Evolutionary conservation across 2,888 invertebrate genomes (phyloP).

Genomic region (Chymomyza caudatula): DNA sequence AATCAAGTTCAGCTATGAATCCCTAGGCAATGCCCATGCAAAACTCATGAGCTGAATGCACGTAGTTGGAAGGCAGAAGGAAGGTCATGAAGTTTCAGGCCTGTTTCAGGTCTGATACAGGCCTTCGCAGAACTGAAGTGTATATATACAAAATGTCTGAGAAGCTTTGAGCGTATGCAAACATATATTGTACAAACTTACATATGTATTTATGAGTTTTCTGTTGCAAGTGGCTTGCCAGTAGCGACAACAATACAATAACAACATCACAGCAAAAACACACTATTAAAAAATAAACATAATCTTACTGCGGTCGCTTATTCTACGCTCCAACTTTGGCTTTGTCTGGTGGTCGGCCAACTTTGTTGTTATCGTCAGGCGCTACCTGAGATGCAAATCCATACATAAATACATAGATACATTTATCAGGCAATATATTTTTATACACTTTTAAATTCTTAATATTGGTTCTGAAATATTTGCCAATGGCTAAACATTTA

Average conservation of each 20-base stretch:
- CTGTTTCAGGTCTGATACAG: no score
- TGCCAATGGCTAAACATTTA: slow-evolving; percentile 31
- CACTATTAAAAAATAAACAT: slow-evolving; percentile 1
- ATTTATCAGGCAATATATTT: slow-evolving; percentile 48
- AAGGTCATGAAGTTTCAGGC: no score
- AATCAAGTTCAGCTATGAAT: no score
- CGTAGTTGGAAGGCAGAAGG: no score
- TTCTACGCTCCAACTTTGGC: slow-evolving; percentile 14
- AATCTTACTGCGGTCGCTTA: neutral
- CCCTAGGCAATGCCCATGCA: no score
- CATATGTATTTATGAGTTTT: neutral
- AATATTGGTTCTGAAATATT: slow-evolving; percentile 41
- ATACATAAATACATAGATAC: slow-evolving; percentile 15
- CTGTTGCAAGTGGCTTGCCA: neutral
- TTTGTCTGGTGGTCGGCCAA: neutral
- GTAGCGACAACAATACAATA: neutral
- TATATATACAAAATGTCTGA: no score
- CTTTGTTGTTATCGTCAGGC: slow-evolving; percentile 21
- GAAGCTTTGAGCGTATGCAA: no score
- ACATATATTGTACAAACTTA: no score
- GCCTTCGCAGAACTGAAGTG: no score
- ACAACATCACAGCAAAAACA: neutral
- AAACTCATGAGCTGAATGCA: no score
- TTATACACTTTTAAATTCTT: slow-evolving; percentile 62
- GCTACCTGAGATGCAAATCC: slow-evolving; percentile 34